A percentile compares a stretch with the other conserved stretches of the same genome.
Evolutionary conservation across 2,797 vertebrate genomes (phyloP).

Genomic region (Arrhamphus sclerolepis): DNA sequence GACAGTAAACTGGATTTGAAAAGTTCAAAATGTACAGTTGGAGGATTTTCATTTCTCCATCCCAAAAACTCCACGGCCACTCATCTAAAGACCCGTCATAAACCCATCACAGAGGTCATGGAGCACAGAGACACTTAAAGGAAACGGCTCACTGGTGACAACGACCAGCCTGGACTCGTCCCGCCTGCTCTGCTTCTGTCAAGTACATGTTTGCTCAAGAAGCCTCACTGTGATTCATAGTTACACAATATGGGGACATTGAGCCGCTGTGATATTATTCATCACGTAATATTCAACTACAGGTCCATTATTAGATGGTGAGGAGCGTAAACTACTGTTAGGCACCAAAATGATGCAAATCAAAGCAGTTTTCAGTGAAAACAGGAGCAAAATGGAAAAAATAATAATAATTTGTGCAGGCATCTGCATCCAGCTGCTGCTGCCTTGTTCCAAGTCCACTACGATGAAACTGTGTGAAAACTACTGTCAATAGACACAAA

Average conservation of each 20-base stretch:
- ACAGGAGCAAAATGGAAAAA: too few species aligned
- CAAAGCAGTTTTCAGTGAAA: too few species aligned
- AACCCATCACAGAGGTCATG: constrained; percentile 30
- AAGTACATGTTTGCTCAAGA: constrained; percentile 21
- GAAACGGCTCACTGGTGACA: constrained; percentile 30
- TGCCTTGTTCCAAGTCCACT: too few species aligned
- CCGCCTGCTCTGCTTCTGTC: constrained; percentile 16
- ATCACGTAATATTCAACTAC: not conserved
- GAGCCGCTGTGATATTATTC: not conserved
- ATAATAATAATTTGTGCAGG: too few species aligned
- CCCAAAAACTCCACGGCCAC: constrained; percentile 6
- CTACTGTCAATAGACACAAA: too few species aligned
- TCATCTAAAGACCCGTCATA: constrained; percentile 25
- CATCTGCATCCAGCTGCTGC: too few species aligned
- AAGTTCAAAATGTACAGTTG: too few species aligned
- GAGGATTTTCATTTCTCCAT: too few species aligned
- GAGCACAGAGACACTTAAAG: constrained; percentile 35
- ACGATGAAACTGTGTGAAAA: too few species aligned
- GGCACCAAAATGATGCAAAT: too few species aligned
- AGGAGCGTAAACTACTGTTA: too few species aligned
- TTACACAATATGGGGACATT: constrained; percentile 37
- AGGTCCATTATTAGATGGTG: too few species aligned
- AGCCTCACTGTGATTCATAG: constrained; percentile 23
- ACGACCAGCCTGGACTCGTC: constrained; percentile 42
- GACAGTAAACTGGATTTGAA: constrained; percentile 3